Conservation (phyloP, 2,113 vertebrate species). For the Nothocercus julius region DNA sequence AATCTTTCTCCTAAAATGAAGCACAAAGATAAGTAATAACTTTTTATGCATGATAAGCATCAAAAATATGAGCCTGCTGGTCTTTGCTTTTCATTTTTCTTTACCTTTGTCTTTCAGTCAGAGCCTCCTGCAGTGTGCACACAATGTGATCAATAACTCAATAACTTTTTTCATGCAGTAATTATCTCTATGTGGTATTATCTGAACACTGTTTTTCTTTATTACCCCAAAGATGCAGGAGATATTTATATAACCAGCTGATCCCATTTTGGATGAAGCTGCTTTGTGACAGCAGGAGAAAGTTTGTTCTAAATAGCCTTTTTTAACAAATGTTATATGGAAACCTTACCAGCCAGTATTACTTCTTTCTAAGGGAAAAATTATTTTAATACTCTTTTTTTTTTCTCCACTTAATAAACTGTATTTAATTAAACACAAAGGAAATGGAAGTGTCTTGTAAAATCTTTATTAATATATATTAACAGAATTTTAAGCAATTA, state of each 20-base stretch:
- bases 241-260: slow-evolving; percentile 84
- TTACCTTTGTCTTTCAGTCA: slow-evolving; percentile 82
- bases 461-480: background rate
- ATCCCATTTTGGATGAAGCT: slow-evolving; percentile 83
- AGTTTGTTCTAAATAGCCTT: slow-evolving; percentile 80
- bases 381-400: slow-evolving; percentile 4
- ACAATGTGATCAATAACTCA: slow-evolving; percentile 91
- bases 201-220: slow-evolving; percentile 84
- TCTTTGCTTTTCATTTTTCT: slow-evolving; percentile 85
- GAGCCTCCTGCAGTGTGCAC: slow-evolving; percentile 83
- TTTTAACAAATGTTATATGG: slow-evolving; percentile 66
- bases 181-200: slow-evolving; percentile 89
- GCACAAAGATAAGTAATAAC: slow-evolving; percentile 85
- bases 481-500: slow-evolving; percentile 40
- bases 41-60: slow-evolving; percentile 90
- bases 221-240: slow-evolving; percentile 84
- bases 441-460: background rate
- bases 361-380: slow-evolving; percentile 24
- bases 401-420: background rate
- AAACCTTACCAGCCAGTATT: slow-evolving; percentile 56
- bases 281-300: slow-evolving; percentile 76
- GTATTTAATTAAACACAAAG: background rate
- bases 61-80: slow-evolving; percentile 87
- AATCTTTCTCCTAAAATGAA: slow-evolving; percentile 84
- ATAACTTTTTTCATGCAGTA: slow-evolving; percentile 91